These are phyloP conservation scores for Nothura maculosa DNA, from an alignment of 2,797 vertebrate species.

Conservation along the genomic window DNA sequence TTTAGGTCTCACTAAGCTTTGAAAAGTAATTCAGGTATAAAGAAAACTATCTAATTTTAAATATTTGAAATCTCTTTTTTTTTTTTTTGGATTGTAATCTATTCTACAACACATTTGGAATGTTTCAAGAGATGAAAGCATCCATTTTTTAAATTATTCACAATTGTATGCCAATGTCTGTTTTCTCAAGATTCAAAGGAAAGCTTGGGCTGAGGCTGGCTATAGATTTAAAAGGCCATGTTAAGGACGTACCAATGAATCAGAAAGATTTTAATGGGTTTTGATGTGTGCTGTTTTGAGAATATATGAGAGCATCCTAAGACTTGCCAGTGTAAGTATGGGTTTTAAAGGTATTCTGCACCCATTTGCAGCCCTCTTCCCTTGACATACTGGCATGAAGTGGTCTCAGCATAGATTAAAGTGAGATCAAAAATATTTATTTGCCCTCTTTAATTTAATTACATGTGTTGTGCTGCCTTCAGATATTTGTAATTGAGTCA, in stretches of 20 bases:
- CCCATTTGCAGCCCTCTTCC: not conserved
- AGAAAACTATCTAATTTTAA: not conserved
- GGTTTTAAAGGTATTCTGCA: not conserved
- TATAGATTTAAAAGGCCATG: constrained; percentile 33
- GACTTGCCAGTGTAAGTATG: not conserved
- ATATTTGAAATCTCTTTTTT: not conserved
- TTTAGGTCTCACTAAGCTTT: not conserved
- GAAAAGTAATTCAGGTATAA: not conserved
- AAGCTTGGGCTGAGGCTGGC: not conserved
- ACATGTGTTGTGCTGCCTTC: constrained; percentile 38
- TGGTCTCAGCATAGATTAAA: not conserved
- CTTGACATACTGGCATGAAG: not conserved
- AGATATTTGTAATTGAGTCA: constrained; percentile 38
- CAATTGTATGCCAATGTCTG: not conserved
- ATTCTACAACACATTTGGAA: constrained; percentile 48
- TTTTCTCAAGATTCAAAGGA: not conserved
- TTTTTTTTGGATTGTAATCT: constrained; percentile 7
- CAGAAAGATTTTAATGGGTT: constrained; percentile 43
- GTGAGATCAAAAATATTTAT: not conserved
- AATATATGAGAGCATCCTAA: not conserved
- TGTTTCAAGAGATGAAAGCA: constrained; percentile 34
- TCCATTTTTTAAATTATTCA: constrained; percentile 39
- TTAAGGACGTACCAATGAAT: constrained; percentile 26
- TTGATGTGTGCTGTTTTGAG: constrained; percentile 36
- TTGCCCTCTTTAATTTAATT: constrained; percentile 46